phyloP scores from a whole-genome alignment of 2,888 invertebrate genomes.

The Shargacucullia verbasci region DNA sequence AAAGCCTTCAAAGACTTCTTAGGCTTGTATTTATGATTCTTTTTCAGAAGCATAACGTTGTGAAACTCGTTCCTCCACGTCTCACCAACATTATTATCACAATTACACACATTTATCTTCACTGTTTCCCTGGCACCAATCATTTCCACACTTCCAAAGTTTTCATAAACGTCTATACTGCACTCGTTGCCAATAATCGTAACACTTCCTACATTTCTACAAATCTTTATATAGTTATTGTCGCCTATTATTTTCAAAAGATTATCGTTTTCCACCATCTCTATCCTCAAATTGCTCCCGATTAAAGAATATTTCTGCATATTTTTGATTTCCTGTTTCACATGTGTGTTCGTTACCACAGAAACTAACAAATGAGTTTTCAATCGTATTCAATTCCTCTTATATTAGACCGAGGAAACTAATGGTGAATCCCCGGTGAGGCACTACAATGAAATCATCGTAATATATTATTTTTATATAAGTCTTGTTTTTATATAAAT shows the following conservation, averaged over 20 bases:
- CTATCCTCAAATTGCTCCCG: slow-evolving; percentile 66
- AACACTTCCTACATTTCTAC: slow-evolving; percentile 64
- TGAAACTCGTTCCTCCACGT: not conserved
- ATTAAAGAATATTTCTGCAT: slow-evolving; percentile 67
- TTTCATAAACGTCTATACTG: slow-evolving; percentile 61
- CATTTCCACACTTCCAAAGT: slow-evolving; percentile 63
- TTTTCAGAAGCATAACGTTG: slow-evolving; percentile 11
- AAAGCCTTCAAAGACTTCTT: slow-evolving; percentile 25
- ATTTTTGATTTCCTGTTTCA: slow-evolving; percentile 17
- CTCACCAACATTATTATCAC: slow-evolving; percentile 12
- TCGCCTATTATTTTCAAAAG: slow-evolving; percentile 66
- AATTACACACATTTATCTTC: slow-evolving; percentile 34
- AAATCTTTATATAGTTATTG: slow-evolving; percentile 66
- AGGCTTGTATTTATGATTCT: slow-evolving; percentile 4
- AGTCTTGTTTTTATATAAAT: slow-evolving; percentile 19
- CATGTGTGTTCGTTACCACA: slow-evolving; percentile 20
- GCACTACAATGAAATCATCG: slow-evolving; percentile 37
- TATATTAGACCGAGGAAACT: slow-evolving; percentile 33
- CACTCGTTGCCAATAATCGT: slow-evolving; percentile 65
- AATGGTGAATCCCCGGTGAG: slow-evolving; percentile 53
- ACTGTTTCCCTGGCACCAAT: slow-evolving; percentile 49
- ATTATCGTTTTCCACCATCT: slow-evolving; percentile 62
- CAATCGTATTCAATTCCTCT: slow-evolving; percentile 33
- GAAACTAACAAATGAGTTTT: slow-evolving; percentile 41
- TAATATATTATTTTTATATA: slow-evolving; percentile 15